Evolutionary conservation across 2,888 invertebrate genomes (phyloP), one percentile per base, ranked within the genome.

Genomic region (Brenthis ino): DNA sequence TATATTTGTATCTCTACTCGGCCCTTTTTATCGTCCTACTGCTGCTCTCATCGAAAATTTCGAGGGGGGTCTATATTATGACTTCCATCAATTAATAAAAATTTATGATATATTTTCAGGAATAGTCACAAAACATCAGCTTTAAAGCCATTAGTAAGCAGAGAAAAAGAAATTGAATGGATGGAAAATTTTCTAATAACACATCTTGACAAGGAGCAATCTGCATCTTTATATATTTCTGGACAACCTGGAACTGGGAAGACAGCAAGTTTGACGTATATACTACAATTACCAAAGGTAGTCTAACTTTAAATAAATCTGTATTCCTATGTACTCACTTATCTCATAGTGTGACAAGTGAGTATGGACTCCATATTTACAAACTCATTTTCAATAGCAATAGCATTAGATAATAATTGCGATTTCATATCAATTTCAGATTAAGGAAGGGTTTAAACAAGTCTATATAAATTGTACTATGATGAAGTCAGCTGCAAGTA

Each of bases 191-290:
- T 97, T 85, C 92, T 99, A 63, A 84, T 86, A 14, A 89, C 93
- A 12, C 95, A 96, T 84, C 83, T 98, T 67, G 84, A 94, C 3
- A 91, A 93, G 1, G 91, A 94, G 75, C 93, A 93, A 48, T 96
- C 98, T 0, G 96, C 96, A 1, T 97, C 98, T 20, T 82, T 99
- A 65, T 99, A 99, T 85, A 95, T 99, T 55, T 99, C 98, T 53
- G 99, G 99, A 1, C 98, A 98, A 33, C 99, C 99, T 0, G 99
- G 99, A 6, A 99, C 99, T 0, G 99, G 98, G 1, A 99, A 99
- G 92, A 99, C 99, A 0, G 98, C 98, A 0, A 96, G 96, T 71
- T 90, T 99, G 20, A 95, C 95, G 0, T 94, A 96, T 74, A 94
- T 98, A 68, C 87, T 98, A 67, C 91, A 95, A 51, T 90, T 95